A percentile compares a stretch with the other conserved stretches of the same genome.
phyloP scores from a whole-genome alignment of 2,797 vertebrate species.

The Macroramphosus scolopax region DNA sequence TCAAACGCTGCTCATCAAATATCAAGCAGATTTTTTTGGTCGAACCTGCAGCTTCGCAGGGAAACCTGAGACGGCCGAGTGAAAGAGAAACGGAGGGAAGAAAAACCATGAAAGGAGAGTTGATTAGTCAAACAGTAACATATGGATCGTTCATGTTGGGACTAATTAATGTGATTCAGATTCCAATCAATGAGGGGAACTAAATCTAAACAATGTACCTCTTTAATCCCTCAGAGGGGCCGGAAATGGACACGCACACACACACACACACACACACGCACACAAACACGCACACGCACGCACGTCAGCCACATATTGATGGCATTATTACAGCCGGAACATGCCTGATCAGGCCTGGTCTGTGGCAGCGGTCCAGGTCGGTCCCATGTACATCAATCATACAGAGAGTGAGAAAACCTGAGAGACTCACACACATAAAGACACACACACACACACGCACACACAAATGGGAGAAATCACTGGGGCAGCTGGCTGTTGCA shows the following conservation, averaged over 20 bases:
- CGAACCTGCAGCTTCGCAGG: constrained; percentile 35
- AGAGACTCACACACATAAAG: constrained; percentile 29
- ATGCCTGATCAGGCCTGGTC: constrained; percentile 68
- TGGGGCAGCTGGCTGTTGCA: constrained; percentile 60
- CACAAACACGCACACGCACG: constrained; percentile 21
- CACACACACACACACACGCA: constrained; percentile 22
- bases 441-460: constrained; percentile 22
- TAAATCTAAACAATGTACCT: constrained; percentile 55
- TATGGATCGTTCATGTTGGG: constrained; percentile 60
- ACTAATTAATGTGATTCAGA: constrained; percentile 65
- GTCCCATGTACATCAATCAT: constrained; percentile 72
- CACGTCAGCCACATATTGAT: constrained; percentile 70
- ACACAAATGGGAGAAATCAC: constrained; percentile 38
- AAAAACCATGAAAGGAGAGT: constrained; percentile 50
- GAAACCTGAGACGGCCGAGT: constrained; percentile 53
- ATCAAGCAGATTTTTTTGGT: constrained; percentile 72
- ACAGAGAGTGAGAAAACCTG: constrained; percentile 44
- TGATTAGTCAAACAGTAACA: constrained; percentile 63
- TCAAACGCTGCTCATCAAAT: constrained; percentile 74
- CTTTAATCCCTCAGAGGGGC: constrained; percentile 46
- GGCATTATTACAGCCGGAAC: constrained; percentile 75
- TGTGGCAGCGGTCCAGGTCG: constrained; percentile 63
- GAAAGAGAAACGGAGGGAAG: constrained; percentile 30
- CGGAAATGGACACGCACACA: constrained; percentile 48
- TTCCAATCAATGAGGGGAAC: constrained; percentile 53